Evolutionary conservation across 2,113 vertebrate species (phyloP).

Genomic region (Boulengerochromis microlepis): DNA sequence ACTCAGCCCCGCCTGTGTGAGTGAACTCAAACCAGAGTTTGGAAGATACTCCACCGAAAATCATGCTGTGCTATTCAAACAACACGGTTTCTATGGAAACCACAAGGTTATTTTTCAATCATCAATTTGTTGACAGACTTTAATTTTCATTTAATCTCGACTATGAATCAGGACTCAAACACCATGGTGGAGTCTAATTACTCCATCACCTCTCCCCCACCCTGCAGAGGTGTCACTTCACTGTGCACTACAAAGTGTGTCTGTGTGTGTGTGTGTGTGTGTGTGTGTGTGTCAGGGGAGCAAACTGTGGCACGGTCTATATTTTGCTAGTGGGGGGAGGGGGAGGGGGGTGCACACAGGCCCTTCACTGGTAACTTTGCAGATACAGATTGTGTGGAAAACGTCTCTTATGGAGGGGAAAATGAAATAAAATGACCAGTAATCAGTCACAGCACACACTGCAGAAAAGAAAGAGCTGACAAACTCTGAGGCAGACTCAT

Average conservation of each 20-base stretch:
- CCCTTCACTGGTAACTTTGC: neutral
- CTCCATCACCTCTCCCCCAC: too few species aligned
- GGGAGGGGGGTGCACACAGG: too few species aligned
- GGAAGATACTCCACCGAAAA: neutral
- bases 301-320: too few species aligned
- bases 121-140: neutral
- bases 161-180: too few species aligned
- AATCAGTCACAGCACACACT: fast-evolving
- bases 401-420: neutral
- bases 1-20: neutral
- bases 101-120: fast-evolving
- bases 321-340: too few species aligned
- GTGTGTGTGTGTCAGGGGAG: too few species aligned
- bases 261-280: too few species aligned
- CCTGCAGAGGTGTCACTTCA: too few species aligned
- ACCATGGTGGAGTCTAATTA: too few species aligned
- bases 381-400: neutral
- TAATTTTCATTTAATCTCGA: neutral
- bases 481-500: neutral
- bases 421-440: neutral
- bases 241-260: too few species aligned
- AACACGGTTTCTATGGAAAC: neutral
- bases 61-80: neutral
- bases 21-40: neutral
- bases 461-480: neutral